Conservation (phyloP, 2,797 vertebrate species). For the Coregonus ussuriensis region DNA sequence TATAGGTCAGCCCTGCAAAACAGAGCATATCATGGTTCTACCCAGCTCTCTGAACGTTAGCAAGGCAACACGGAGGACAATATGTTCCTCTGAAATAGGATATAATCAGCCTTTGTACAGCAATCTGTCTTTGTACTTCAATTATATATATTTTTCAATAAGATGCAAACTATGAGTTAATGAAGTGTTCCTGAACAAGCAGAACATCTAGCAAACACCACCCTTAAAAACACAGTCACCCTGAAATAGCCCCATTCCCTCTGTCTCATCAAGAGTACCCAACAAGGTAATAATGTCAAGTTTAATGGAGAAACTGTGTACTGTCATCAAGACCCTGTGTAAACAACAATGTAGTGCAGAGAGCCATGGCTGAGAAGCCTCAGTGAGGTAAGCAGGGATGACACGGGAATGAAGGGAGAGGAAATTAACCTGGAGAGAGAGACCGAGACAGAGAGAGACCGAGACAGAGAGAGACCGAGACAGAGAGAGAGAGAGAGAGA, state of each 20-base stretch:
- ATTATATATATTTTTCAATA: neutral
- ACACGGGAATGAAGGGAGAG: neutral
- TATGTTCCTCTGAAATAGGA: neutral
- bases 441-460: neutral
- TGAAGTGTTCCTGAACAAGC: neutral
- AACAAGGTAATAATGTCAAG: neutral
- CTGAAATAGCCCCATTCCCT: neutral
- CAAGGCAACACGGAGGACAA: neutral
- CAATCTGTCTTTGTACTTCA: neutral
- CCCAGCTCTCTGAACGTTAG: neutral
- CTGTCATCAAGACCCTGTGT: neutral
- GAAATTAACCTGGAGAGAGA: neutral
- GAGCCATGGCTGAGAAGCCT: neutral
- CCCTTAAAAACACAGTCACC: neutral
- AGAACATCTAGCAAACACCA: neutral
- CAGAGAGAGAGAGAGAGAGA: neutral
- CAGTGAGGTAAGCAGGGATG: neutral
- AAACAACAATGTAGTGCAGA: neutral
- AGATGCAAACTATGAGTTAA: neutral
- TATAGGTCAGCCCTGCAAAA: constrained; percentile 20
- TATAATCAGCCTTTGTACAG: neutral
- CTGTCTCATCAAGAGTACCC: neutral
- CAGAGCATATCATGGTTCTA: constrained; percentile 1
- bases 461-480: neutral
- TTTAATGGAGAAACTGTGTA: neutral